Evolutionary conservation across 2,888 invertebrate species (phyloP).

Genomic region (Opisthograptis luteolata): DNA sequence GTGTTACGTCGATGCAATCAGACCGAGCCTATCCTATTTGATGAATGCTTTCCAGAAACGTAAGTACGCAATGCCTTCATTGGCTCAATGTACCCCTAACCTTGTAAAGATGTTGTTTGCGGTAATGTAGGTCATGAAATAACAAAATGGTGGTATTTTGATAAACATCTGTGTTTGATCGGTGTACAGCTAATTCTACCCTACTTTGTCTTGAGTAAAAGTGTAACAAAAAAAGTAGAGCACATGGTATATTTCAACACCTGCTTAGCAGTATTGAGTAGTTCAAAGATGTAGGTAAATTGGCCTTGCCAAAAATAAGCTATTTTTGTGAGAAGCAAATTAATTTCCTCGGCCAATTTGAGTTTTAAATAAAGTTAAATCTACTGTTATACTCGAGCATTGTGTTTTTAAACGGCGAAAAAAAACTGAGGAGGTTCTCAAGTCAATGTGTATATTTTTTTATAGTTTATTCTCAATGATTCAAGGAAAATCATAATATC

Average conservation of each 20-base stretch:
- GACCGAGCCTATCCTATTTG: conserved; percentile 85
- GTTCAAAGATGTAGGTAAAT: conserved; percentile 2
- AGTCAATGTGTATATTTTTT: too few species aligned
- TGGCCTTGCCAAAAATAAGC: conserved; percentile 12
- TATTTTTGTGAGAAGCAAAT: conserved; percentile 21
- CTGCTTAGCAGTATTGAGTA: not conserved
- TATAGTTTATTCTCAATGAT: too few species aligned
- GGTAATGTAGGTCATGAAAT: conserved; percentile 54
- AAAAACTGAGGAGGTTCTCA: too few species aligned
- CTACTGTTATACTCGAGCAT: too few species aligned
- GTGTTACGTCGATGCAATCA: conserved; percentile 88
- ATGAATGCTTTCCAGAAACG: conserved; percentile 87
- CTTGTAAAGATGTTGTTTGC: conserved; percentile 25
- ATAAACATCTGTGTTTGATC: conserved; percentile 39
- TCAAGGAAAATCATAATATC: too few species aligned
- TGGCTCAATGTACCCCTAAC: not conserved
- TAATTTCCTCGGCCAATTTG: not conserved
- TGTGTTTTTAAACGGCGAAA: too few species aligned
- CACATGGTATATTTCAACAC: conserved; percentile 16
- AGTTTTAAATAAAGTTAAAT: too few species aligned
- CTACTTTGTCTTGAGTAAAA: not conserved
- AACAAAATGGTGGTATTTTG: conserved; percentile 47
- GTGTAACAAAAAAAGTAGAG: not conserved
- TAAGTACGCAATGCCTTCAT: conserved; percentile 61
- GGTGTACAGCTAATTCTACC: conserved; percentile 3